A percentile compares a stretch with the other conserved stretches of the same genome.
phyloP scores from a whole-genome alignment of 2,888 invertebrate genomes.

The Chorisops tibialis region DNA sequence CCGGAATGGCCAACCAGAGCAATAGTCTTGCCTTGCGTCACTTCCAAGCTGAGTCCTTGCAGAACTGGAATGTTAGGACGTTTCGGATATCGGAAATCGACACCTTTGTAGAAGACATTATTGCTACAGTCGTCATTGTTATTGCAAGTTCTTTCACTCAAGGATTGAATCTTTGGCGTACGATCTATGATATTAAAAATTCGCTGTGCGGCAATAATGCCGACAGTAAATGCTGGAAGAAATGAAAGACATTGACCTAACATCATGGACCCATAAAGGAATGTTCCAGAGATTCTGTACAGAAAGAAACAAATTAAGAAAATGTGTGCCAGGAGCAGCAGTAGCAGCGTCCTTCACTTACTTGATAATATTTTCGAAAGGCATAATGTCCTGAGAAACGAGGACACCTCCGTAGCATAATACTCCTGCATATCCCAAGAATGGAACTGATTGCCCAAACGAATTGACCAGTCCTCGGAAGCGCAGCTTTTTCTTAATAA shows the following conservation, averaged over 20 bases:
- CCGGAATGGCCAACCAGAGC: slow-evolving; percentile 73
- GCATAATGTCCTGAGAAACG: slow-evolving; percentile 60
- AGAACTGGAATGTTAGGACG: too few relatives aligned
- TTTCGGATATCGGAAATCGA: too few relatives aligned
- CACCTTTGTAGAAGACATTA: slow-evolving; percentile 57
- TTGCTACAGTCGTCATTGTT: slow-evolving; percentile 27
- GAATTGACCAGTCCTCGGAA: slow-evolving; percentile 70
- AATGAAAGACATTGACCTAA: slow-evolving; percentile 73
- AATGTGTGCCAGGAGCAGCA: too few relatives aligned
- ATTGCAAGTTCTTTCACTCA: slow-evolving; percentile 37
- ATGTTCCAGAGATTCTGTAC: slow-evolving; percentile 67
- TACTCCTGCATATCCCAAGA: slow-evolving; percentile 67
- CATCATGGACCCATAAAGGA: slow-evolving; percentile 74
- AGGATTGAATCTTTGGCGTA: slow-evolving; percentile 56
- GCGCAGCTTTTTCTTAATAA: too few relatives aligned
- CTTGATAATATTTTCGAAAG: slow-evolving; percentile 68
- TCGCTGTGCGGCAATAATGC: slow-evolving; percentile 63
- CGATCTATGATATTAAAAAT: slow-evolving; percentile 64
- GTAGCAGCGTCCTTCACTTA: slow-evolving; percentile 49
- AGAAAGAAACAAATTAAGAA: too few relatives aligned
- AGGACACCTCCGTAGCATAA: slow-evolving; percentile 70
- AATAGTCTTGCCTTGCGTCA: slow-evolving; percentile 69
- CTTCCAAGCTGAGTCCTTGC: too few relatives aligned
- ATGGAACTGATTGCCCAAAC: slow-evolving; percentile 66
- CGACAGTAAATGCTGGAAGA: slow-evolving; percentile 71